Percentiles rank a stretch among this genome's conserved stretches.
Evolutionary conservation across 2,797 vertebrate genomes (phyloP).

Genomic region (Limnodromus scolopaceus): DNA sequence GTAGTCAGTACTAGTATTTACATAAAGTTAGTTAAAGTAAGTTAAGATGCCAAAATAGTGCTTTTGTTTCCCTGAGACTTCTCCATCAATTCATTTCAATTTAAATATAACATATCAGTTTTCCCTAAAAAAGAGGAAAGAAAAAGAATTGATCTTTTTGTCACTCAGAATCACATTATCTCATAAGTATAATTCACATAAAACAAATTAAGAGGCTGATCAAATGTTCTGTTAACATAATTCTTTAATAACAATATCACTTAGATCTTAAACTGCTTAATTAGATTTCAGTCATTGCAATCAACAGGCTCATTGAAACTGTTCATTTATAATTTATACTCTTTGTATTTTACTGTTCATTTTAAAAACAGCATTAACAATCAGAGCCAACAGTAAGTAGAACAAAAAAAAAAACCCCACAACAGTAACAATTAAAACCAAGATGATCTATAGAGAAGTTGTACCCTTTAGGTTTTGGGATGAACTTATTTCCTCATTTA

Average conservation of each 20-base stretch:
- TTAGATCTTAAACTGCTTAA: conserved; percentile 73
- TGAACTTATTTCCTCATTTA: background rate
- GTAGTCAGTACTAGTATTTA: background rate
- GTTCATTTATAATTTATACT: conserved; percentile 71
- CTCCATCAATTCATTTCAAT: conserved; percentile 1
- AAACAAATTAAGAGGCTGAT: conserved; percentile 61
- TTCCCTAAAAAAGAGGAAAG: background rate
- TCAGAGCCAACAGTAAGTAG: background rate
- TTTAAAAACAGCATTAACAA: conserved; percentile 35
- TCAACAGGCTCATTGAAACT: conserved; percentile 73
- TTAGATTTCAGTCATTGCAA: conserved; percentile 75
- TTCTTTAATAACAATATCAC: conserved; percentile 70
- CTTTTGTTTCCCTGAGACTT: background rate
- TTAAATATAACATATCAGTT: background rate
- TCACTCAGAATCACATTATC: conserved; percentile 31
- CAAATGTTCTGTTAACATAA: conserved; percentile 55
- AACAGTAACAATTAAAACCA: background rate
- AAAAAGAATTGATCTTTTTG: conserved; percentile 35
- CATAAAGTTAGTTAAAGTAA: background rate
- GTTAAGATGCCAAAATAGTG: background rate
- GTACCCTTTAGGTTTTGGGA: background rate
- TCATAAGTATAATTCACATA: conserved; percentile 6
- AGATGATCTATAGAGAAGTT: background rate
- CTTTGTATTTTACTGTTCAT: conserved; percentile 54
- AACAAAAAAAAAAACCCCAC: background rate